A percentile compares a stretch with the other conserved stretches of the same genome.
Evolutionary conservation across 2,888 invertebrate species (phyloP).

Genomic region (Eupithecia exiguata): DNA sequence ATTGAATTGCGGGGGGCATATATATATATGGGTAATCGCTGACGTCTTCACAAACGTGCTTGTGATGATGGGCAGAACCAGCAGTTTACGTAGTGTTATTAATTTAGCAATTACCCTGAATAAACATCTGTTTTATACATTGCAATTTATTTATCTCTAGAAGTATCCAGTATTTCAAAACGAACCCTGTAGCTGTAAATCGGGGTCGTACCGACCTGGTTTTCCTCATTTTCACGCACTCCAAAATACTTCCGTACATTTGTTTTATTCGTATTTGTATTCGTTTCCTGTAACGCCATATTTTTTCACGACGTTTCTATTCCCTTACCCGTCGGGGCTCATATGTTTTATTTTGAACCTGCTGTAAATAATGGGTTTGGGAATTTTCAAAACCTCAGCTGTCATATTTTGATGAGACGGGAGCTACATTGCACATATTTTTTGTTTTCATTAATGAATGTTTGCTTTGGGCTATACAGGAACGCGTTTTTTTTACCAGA

Average conservation of each 20-base stretch:
- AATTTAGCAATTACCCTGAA: too few relatives aligned
- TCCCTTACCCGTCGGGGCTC: conserved; percentile 49
- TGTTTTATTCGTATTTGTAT: conserved; percentile 81
- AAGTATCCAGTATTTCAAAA: conserved; percentile 12
- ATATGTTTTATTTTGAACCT: conserved; percentile 49
- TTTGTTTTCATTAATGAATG: not conserved
- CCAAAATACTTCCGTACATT: conserved; percentile 72
- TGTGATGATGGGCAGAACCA: too few relatives aligned
- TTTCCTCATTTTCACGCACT: conserved; percentile 73
- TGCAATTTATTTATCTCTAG: conserved; percentile 1
- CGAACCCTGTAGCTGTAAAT: conserved; percentile 55
- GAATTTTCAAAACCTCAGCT: conserved; percentile 46
- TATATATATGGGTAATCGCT: too few relatives aligned
- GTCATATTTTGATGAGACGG: conserved; percentile 35
- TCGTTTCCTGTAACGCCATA: conserved; percentile 78
- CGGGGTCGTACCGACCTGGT: conserved; percentile 68
- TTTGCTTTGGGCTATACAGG: not conserved
- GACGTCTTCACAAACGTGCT: too few relatives aligned
- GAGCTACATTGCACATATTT: not conserved
- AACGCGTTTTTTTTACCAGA: not conserved
- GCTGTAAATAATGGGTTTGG: conserved; percentile 43
- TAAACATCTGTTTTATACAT: not conserved
- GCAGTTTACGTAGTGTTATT: too few relatives aligned
- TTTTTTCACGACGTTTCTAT: conserved; percentile 74
- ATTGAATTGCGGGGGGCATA: too few relatives aligned